Evolutionary conservation across 1,140 invertebrate genomes (phyloP), one percentile per base, ranked within the genome.

Genomic region (Maniola jurtina): DNA sequence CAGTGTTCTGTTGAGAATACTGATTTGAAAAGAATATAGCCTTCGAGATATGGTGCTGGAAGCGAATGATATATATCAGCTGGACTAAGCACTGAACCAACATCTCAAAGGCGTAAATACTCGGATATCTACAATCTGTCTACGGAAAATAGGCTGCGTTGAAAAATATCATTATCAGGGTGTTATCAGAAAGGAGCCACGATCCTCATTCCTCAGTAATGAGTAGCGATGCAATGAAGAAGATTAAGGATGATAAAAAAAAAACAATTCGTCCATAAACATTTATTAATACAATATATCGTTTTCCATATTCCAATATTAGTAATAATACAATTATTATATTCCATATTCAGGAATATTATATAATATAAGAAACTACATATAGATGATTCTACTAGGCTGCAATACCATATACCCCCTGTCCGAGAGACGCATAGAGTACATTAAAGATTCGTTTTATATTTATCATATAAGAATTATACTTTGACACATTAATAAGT

Each of bases 211-310:
- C 25, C 25, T 25, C 25, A 25, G 25, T 2, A 25, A 25, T 25
- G 25, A 25, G 25, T n/a, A n/a, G n/a, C n/a, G n/a, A n/a, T n/a
- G 25, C 1, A 25, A 4, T 4, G 25, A 25, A 25, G 25, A 25
- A 25, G 25, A 4, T 25, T 25, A 25, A 25, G 25, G 25, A 25
- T 25, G n/a, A n/a, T 25, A 2, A 2, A 25, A 25, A 69, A 65
- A 61, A 62, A 47, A 34, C 10, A 62, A 54, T 52, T 82, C 75
- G 72, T 90, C 79, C 82, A 88, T 88, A 88, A 88, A 90, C 86
- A 90, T 90, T 90, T 90, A 90, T 89, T 88, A 86, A 84, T 90
- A 90, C 83, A 88, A 79, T 87, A 84, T 84, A 84, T 83, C 76
- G 82, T 84, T 89, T 84, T 86, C 76, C 82, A 88, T 90, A 88